Evolutionary conservation across 2,888 invertebrate species (phyloP).

Genomic region (Phasia obesa): DNA sequence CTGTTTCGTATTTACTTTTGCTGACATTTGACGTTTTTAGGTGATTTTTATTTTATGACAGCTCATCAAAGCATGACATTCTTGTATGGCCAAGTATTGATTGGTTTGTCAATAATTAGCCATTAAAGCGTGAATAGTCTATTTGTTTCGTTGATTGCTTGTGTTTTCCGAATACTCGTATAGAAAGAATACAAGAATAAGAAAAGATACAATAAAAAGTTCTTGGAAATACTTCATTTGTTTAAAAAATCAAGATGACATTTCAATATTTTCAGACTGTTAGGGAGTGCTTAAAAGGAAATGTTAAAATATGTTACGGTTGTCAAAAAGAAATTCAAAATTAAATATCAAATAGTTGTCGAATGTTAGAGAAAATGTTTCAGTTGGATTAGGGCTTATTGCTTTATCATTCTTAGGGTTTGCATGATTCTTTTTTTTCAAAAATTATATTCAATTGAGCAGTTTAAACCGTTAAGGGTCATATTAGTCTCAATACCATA

Average conservation of each 20-base stretch:
- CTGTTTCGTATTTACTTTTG: neutral
- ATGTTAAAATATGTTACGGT: conserved; percentile 42
- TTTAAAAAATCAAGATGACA: conserved; percentile 54
- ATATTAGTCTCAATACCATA: conserved; percentile 40
- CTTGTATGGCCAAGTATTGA: conserved; percentile 51
- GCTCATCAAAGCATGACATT: conserved; percentile 79
- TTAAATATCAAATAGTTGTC: conserved; percentile 12
- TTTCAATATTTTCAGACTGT: conserved; percentile 46
- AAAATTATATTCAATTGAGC: neutral
- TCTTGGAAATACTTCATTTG: conserved; percentile 57
- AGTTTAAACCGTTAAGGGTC: conserved; percentile 12
- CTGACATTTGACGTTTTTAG: neutral
- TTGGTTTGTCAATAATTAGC: conserved; percentile 77
- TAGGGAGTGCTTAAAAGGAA: conserved; percentile 33
- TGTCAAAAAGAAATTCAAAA: conserved; percentile 30
- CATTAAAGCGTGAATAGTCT: conserved; percentile 79
- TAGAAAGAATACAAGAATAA: neutral
- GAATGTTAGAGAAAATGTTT: conserved; percentile 21
- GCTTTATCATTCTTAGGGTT: conserved; percentile 32
- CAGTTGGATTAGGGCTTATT: conserved; percentile 44
- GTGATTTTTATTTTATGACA: conserved; percentile 76
- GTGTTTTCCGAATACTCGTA: neutral
- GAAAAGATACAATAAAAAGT: conserved; percentile 4
- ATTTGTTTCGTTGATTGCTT: conserved; percentile 32
- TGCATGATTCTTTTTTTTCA: neutral